These are phyloP conservation scores for Platycheirus rosarum DNA, from an alignment of 2,888 invertebrate genomes.

Conservation along the genomic window DNA sequence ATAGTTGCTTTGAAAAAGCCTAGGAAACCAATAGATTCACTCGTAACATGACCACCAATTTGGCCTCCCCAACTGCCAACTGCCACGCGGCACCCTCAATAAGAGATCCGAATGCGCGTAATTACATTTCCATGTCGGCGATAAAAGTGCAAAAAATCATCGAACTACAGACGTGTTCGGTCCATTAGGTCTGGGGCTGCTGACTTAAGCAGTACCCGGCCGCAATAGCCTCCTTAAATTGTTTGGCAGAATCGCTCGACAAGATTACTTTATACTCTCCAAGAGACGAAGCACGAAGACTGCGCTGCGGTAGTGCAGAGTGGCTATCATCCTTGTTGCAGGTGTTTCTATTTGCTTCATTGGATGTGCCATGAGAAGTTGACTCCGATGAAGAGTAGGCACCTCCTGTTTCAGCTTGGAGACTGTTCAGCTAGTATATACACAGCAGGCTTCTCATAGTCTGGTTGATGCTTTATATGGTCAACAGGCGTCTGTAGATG, in stretches of 20 bases:
- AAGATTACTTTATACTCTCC: conserved; percentile 38
- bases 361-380: conserved; percentile 41
- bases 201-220: conserved; percentile 31
- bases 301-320: conserved; percentile 1
- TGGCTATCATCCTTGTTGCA: conserved; percentile 63
- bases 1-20: too few species aligned
- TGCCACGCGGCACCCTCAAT: conserved; percentile 56
- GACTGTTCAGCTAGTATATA: conserved; percentile 11
- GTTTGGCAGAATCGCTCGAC: conserved; percentile 51
- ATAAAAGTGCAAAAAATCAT: conserved; percentile 54
- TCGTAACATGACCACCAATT: conserved; percentile 38
- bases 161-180: conserved; percentile 63
- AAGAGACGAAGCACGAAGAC: conserved; percentile 3
- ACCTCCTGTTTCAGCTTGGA: conserved; percentile 17
- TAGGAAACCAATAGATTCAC: too few species aligned
- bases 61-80: conserved; percentile 41
- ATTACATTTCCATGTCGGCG: conserved; percentile 73
- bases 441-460: conserved; percentile 28
- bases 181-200: conserved; percentile 58
- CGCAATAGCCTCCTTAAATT: conserved; percentile 51
- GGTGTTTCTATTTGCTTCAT: conserved; percentile 60
- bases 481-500: conserved; percentile 67
- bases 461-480: conserved; percentile 56
- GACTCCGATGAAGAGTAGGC: conserved; percentile 29
- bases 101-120: conserved; percentile 71